Evolutionary conservation across 2,113 vertebrate species (phyloP).

Genomic region (Platysternon megacephalum): DNA sequence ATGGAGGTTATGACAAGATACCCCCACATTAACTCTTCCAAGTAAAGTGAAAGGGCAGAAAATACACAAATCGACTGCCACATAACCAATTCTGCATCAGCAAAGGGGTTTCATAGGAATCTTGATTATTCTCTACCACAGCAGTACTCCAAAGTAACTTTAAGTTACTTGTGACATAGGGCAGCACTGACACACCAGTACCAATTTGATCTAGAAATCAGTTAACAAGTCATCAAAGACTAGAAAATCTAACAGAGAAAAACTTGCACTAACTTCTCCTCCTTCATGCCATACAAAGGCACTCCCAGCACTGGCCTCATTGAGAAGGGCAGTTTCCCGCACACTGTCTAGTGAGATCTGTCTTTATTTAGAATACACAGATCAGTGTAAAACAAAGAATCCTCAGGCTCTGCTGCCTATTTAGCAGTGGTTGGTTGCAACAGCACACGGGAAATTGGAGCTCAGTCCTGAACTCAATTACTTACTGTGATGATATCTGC

Average conservation of each 20-base stretch:
- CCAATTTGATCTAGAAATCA: neutral
- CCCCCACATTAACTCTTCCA: neutral
- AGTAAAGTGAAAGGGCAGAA: neutral
- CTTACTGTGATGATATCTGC: accelerated
- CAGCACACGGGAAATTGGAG: neutral
- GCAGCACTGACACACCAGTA: neutral
- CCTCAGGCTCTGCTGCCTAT: neutral
- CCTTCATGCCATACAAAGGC: neutral
- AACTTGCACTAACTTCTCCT: accelerated
- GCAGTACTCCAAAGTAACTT: neutral
- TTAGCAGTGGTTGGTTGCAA: neutral
- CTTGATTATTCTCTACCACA: conserved; percentile 6
- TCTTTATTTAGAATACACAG: neutral
- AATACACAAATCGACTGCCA: neutral
- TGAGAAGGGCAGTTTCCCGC: neutral
- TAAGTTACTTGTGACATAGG: neutral
- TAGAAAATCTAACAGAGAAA: neutral
- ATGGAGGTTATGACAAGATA: neutral
- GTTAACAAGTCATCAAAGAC: neutral
- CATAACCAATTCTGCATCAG: neutral
- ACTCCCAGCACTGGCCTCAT: neutral
- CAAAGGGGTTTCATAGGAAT: neutral
- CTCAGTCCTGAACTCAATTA: accelerated
- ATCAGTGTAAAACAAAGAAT: neutral
- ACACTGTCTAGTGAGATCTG: neutral